Evolutionary conservation across 64 coral and sea anemone genomes (phyloP), one percentile per base, ranked within the genome.

Genomic region (Dendronephthya gigantea): DNA sequence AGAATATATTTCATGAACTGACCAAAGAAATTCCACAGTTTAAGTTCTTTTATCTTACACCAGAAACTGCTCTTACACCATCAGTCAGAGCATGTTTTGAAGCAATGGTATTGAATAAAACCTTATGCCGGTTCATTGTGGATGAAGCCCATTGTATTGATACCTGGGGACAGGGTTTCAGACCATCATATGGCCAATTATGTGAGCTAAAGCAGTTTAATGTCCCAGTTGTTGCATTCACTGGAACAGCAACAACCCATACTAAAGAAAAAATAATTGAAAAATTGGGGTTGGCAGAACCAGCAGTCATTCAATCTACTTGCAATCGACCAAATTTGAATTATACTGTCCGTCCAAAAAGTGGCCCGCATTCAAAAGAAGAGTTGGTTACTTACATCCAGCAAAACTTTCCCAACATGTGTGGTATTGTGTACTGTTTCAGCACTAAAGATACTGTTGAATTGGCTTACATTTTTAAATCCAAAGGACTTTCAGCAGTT

Each of bases 381-480:
- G 72, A n/a, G 12, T 10, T 81, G 30, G 72, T 81, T 9, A 81
- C 4, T 8, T 81, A 35, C 8, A 16, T 81, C 4, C 37, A 32
- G 32, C 7, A 25, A 29, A 81, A 81, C 72, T 81, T 81, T 25
- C 22, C 30, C 30, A 39, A 39, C 8, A 9, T 11, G 72, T 81
- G 72, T 81, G 72, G 72, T 9, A 81, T 81, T 39, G 37, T 81
- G 37, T 25, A 81, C n/a, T n/a, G n/a, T n/a, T n/a, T n/a, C n/a
- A n/a, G n/a, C n/a, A n/a, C n/a, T n/a, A n/a, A n/a, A n/a, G 49
- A 90, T 48, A 86, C 84, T 86, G 50, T 86, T 38, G 58, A 87
- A n/a, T 33, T 87, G 40, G 58, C 17, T 39, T 72, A 65, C 22
- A 22, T 68, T 69, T 16, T 40, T 36, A 68, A 69, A 23, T 69